Base-by-base conservation (phyloP, 2,797 vertebrate species). In the Anas bernieri region DNA sequence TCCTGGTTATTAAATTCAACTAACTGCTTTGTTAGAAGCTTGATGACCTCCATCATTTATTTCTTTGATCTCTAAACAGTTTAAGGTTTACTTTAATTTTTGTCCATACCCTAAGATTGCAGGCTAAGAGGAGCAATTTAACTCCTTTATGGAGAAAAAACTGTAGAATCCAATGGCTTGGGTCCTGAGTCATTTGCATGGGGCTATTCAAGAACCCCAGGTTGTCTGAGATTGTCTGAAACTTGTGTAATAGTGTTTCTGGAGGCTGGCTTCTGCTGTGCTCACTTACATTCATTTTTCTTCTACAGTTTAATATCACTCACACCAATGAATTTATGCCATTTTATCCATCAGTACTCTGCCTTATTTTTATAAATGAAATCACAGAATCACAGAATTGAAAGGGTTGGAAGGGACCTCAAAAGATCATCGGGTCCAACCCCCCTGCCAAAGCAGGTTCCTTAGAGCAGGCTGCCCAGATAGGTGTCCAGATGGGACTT, bases 101-200 rank as follows among this genome's bases (percentile, higher is more conserved):
- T 23, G 2, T 83, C 12, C 3, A 25, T 13, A 0, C 2, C 3
- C 3, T 77, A 28, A 69, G 17, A n/a, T 62, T 72, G 17, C 26
- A 63, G 5, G 11, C 6, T 85, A 89, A 48, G 6, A 12, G 12
- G 5, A 79, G 2, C 6, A 68, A 37, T 43, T 39, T 33, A 23
- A 1, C 1, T 3, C 7, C 5, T 83, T 63, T 26, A 13, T 9
- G 12, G 7, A 63, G 10, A 4, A 86, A 20, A 84, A 93, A 41
- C 2, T 72, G 20, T 7, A 72, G 8, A 89, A 82, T 1, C 1
- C 9, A 5, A 8, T 17, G 18, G 11, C 37, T 5, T 7, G n/a
- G 3, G 17, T 61, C 7, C 21, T 10, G 2, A 72, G 37, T 3
- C 7, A 37, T 52, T 61, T 84, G n/a, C 2, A 16, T 50, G 5